Base-by-base conservation (phyloP, 92 coral and sea anemone genomes). In the Porites lobata region DNA sequence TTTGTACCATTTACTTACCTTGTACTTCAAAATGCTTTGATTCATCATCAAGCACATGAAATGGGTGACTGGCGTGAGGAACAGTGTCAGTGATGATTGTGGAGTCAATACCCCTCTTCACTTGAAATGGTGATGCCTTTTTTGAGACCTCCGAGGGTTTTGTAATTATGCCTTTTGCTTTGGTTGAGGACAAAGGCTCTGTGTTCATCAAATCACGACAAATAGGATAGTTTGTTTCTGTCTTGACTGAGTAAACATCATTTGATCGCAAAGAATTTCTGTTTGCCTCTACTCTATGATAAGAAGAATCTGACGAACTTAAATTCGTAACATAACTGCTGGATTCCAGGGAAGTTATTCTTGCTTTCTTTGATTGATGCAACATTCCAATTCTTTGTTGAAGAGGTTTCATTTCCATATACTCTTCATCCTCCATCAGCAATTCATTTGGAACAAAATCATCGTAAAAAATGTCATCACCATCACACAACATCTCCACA, bases 391-490 rank as follows among this genome's bases (percentile, higher is more conserved):
- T 47, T 64, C 70, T 84, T 26, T 19, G 61, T 61, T 73, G 73
- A 74, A 75, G 74, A 74, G 80, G 72, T 84, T 84, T 84, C 17
- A 61, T 63, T 50, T 84, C 87, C 1, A 75, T 19, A 50, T 79
- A 52, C 15, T 80, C 83, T 7, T 82, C 77, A 75, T 73, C 90
- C 43, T 74, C 80, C 50, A 72, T 26, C 2, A 72, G 71, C 8
- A 84, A 51, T 15, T 75, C 87, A 2, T 74, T 91, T 38, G 69
- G 73, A 57, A 20, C 56, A 54, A 84, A 54, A 22, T 81, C 92
- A 54, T 88, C 89, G 1, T 68, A 87, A 79, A 79, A 82, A 26
- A 80, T 26, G 50, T 50, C 78, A 69, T 82, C 89, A 72, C 73
- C 68, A 43, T 50, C 21, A 71, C 69, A 54, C 15, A 69, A 68